Evolutionary conservation across 2,888 invertebrate genomes (phyloP), one percentile per base, ranked within the genome.

Genomic region (Melolontha melolontha): DNA sequence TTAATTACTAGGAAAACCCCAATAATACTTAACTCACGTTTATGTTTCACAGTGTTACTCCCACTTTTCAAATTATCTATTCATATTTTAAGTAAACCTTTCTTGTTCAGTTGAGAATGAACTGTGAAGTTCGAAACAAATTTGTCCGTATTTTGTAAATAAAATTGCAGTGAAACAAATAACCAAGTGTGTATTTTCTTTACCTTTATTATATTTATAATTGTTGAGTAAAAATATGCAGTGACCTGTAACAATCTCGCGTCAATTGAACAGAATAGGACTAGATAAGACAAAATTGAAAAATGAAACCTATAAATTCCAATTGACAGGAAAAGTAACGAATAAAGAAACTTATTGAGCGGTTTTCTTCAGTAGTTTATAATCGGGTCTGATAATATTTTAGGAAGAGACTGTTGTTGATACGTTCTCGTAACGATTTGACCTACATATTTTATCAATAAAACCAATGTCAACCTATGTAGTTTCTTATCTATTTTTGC

Each of bases 401-500:
- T 41, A 55, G 40, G 55, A 41, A n/a, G 22, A 55, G 55, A 22
- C 40, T 7, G 17, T 40, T n/a, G 17, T 41, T 42, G 55, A 41
- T 55, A 41, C 22, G 17, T 12, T 17, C 16, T 12, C 47, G n/a
- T 44, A 29, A 44, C 44, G 27, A 29, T 12, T 59, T 47, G 59
- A 59, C 59, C 59, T 29, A 59, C 44, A 44, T 44, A 29, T 44
- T 29, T 11, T 14, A 44, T 29, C 44, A 29, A 47, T 44, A 44
- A 34, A 34, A 40, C 44, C 16, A 59, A 59, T 44, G 29, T 44
- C 47, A 59, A 29, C 44, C 11, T 22, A 59, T 44, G 39, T 57
- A 22, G 22, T n/a, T 40, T 42, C 29, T 50, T 27, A 44, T 59
- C 59, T 59, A 59, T 44, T 59, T 59, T 44, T 44, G 41, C 29